phyloP scores from a whole-genome alignment of 2,113 vertebrate species.

The Mormyrus lacerda region DNA sequence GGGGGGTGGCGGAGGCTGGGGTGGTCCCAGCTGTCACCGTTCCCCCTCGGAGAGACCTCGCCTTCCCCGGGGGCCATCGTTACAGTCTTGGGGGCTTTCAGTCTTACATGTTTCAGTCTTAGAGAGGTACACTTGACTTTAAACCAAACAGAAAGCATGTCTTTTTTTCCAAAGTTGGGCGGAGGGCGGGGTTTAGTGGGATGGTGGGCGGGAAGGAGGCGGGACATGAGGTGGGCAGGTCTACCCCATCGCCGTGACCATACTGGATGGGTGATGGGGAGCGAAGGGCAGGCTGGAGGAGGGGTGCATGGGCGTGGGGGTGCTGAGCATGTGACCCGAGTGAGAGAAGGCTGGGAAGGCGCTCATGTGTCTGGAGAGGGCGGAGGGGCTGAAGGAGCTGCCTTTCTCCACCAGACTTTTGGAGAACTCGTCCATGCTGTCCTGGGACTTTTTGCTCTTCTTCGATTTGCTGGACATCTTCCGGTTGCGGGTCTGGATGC shows the following conservation, averaged over 20 bases:
- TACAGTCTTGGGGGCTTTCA: constrained; percentile 34
- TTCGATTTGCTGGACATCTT: constrained; percentile 99
- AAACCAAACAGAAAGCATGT: constrained; percentile 50
- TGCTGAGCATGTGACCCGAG: constrained; percentile 94
- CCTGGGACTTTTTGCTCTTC: constrained; percentile 97
- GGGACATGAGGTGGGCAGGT: constrained; percentile 19
- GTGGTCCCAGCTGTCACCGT: background rate
- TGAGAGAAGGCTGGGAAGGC: constrained; percentile 93
- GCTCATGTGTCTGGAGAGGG: constrained; percentile 93
- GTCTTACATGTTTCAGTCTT: constrained; percentile 41
- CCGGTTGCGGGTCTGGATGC: constrained; percentile 97
- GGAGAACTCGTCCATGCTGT: constrained; percentile 90
- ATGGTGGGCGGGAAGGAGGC: background rate
- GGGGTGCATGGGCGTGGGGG: constrained; percentile 94
- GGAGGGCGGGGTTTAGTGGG: background rate
- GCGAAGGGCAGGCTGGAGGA: constrained; percentile 84
- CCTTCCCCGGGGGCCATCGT: background rate
- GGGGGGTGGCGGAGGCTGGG: background rate
- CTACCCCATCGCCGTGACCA: constrained; percentile 99
- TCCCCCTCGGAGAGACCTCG: background rate
- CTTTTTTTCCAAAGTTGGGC: constrained; percentile 11
- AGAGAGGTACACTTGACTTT: constrained; percentile 63
- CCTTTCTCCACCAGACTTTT: constrained; percentile 81
- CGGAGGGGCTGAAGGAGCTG: constrained; percentile 88
- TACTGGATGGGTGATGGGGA: constrained; percentile 95